Evolutionary conservation across 64 coral and sea anemone species (phyloP).

Genomic region (Montipora cactus): DNA sequence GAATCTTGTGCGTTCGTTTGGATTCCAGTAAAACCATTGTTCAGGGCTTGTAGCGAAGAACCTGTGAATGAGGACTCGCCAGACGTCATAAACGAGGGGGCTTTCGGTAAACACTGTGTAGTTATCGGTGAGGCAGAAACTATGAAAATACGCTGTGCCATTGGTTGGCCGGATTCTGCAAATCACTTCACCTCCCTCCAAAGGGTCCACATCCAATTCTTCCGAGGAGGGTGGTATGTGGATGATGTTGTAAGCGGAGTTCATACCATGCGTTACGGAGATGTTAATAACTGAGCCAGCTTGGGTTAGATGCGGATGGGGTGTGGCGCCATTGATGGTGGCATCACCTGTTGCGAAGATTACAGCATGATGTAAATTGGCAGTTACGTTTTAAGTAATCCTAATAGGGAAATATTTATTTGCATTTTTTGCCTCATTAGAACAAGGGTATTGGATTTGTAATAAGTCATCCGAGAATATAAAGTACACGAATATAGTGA

Average conservation of each 20-base stretch:
- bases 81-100: slow-evolving; percentile 59
- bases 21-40: slow-evolving; percentile 72
- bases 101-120: slow-evolving; percentile 79
- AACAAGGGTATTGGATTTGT: too few relatives aligned
- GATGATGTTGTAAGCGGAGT: slow-evolving; percentile 56
- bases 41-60: slow-evolving; percentile 47
- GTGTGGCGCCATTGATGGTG: neutral
- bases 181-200: slow-evolving; percentile 75
- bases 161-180: slow-evolving; percentile 63
- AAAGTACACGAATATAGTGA: too few relatives aligned
- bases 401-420: too few relatives aligned
- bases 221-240: slow-evolving; percentile 66
- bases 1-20: slow-evolving; percentile 60
- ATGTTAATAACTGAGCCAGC: slow-evolving; percentile 85
- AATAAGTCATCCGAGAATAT: too few relatives aligned
- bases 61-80: slow-evolving; percentile 1
- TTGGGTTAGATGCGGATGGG: slow-evolving; percentile 75
- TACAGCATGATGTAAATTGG: neutral
- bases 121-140: slow-evolving; percentile 95
- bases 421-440: too few relatives aligned
- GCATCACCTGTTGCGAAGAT: slow-evolving; percentile 10
- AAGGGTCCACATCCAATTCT: slow-evolving; percentile 32
- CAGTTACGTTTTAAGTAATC: too few relatives aligned
- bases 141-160: slow-evolving; percentile 74
- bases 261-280: slow-evolving; percentile 21